Conservation (phyloP, 2,888 invertebrate genomes). For the Iselma pallidipennis region DNA sequence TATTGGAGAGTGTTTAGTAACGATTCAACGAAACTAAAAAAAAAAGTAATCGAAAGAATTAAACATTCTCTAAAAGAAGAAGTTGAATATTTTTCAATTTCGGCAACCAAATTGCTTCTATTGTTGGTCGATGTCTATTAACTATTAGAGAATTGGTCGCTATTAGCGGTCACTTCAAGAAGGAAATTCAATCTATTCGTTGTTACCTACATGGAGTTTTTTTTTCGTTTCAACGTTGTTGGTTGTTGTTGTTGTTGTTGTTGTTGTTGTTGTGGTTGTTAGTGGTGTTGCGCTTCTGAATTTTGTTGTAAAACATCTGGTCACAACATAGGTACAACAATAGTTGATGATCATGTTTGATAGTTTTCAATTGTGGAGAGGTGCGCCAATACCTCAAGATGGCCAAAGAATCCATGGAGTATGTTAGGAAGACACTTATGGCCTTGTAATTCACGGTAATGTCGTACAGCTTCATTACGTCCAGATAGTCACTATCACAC, state of each 20-base stretch:
- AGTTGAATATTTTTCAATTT: background rate
- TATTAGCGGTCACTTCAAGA: background rate
- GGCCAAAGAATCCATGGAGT: slow-evolving; percentile 43
- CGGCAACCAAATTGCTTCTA: background rate
- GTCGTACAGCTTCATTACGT: slow-evolving; percentile 52
- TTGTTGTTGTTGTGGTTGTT: background rate
- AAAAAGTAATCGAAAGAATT: too few relatives aligned
- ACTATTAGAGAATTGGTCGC: background rate
- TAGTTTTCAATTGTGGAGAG: background rate
- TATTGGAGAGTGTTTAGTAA: too few relatives aligned
- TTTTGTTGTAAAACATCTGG: background rate
- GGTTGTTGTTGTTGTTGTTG: too few relatives aligned
- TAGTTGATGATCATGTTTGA: background rate
- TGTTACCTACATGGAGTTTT: background rate
- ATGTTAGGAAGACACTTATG: slow-evolving; percentile 52
- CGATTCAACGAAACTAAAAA: too few relatives aligned
- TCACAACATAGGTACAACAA: background rate
- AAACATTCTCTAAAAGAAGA: background rate
- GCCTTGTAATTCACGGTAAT: slow-evolving; percentile 53
- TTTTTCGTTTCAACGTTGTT: background rate
- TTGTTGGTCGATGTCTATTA: background rate
- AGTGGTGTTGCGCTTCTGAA: background rate
- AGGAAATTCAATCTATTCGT: background rate
- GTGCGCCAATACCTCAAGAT: background rate
- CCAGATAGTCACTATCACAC: slow-evolving; percentile 33